These are phyloP conservation scores for Crotalus helleri DNA, from an alignment of 2,113 vertebrate genomes.

Conservation along the genomic window DNA sequence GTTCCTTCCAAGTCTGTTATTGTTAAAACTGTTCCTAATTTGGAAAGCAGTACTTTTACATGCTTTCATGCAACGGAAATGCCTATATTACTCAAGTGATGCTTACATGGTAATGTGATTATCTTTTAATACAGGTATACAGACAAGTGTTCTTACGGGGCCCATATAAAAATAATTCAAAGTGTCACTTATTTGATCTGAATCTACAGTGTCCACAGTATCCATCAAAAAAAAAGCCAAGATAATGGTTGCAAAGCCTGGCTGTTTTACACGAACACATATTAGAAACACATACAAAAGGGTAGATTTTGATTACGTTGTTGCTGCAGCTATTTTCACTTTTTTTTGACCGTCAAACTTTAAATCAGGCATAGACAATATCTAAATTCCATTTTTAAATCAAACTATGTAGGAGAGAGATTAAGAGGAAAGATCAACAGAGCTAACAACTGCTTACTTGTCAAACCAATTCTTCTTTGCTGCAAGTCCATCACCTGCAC, in stretches of 20 bases:
- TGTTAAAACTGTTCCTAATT: neutral
- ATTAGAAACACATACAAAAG: neutral
- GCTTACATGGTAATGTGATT: no score
- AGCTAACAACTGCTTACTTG: slow-evolving; percentile 77
- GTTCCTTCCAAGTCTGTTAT: neutral
- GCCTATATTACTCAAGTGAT: neutral
- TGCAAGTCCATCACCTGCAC: slow-evolving; percentile 75
- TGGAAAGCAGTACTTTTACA: neutral
- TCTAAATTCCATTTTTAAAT: neutral
- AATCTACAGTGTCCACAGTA: neutral
- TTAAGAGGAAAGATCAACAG: neutral
- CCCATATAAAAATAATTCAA: neutral
- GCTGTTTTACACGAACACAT: neutral
- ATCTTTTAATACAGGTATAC: neutral
- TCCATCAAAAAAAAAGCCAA: neutral
- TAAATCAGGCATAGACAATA: neutral
- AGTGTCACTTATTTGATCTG: neutral
- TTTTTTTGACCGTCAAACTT: neutral
- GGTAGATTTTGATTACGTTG: neutral
- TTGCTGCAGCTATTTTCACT: neutral
- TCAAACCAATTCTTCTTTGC: slow-evolving; percentile 95
- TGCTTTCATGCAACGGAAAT: neutral
- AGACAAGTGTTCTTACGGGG: neutral
- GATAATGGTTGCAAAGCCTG: neutral
- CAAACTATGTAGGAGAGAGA: neutral